Conservation (phyloP, 2,797 vertebrate species). For the Nannoperca obscura region DNA sequence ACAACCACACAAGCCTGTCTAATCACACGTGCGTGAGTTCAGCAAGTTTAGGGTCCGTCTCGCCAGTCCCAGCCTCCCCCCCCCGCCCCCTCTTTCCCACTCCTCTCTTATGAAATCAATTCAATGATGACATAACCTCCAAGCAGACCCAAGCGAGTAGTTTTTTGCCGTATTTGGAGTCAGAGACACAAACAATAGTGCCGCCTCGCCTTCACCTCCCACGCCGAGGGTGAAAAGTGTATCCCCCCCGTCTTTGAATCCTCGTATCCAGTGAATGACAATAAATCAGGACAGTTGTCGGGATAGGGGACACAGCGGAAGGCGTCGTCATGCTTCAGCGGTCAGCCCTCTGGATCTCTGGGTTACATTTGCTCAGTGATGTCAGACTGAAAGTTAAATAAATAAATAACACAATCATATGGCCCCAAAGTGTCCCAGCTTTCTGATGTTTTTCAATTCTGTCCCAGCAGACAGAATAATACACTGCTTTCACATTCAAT, state of each 20-base stretch:
- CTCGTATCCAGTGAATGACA: slow-evolving; percentile 22
- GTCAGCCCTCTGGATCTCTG: slow-evolving; percentile 51
- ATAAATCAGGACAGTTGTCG: slow-evolving; percentile 47
- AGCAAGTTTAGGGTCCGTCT: slow-evolving; percentile 5
- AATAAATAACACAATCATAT: background rate
- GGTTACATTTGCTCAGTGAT: slow-evolving; percentile 62
- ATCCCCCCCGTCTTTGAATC: slow-evolving; percentile 12
- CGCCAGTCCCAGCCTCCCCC: background rate
- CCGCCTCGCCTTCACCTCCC: slow-evolving; percentile 10
- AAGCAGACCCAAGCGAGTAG: background rate
- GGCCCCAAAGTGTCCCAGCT: slow-evolving; percentile 42
- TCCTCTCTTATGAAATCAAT: slow-evolving; percentile 18
- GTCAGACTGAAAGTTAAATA: slow-evolving; percentile 19
- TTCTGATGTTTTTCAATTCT: slow-evolving; percentile 53
- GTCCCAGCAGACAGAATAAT: slow-evolving; percentile 56
- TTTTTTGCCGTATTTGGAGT: slow-evolving; percentile 20
- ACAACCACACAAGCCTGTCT: background rate
- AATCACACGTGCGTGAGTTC: slow-evolving; percentile 31
- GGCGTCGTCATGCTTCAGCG: slow-evolving; percentile 44
- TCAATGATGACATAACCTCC: slow-evolving; percentile 1
- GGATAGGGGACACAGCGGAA: slow-evolving; percentile 31
- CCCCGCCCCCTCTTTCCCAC: background rate
- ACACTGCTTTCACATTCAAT: slow-evolving; percentile 65
- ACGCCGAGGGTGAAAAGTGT: slow-evolving; percentile 8
- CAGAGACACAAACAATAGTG: slow-evolving; percentile 46